Evolutionary conservation across 2,888 invertebrate genomes (phyloP), one percentile per base, ranked within the genome.

Genomic region (Cryptosula pallasiana): DNA sequence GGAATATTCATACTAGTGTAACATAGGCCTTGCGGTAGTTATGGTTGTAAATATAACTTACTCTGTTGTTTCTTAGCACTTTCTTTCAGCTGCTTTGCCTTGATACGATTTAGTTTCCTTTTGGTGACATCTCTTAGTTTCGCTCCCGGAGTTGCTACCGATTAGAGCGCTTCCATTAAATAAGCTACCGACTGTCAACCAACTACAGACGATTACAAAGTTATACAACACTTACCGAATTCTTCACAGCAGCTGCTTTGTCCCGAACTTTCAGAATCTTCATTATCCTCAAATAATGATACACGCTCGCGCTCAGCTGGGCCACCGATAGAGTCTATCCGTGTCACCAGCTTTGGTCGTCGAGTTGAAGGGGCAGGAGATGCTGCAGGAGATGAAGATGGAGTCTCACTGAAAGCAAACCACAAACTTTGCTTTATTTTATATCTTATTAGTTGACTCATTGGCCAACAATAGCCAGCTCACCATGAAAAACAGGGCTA

Each of bases 71-170:
- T 63, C 32, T 29, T 25, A 13, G 32, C 27, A 3, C 13, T 63
- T 25, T 55, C n/a, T 25, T 55, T 55, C 32, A 63, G 32, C 27
- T 13, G 20, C 3, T 63, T 63, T 32, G 13, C 13, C n/a, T 63
- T 63, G 3, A 29, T 2, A 5, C 32, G 27, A 34, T 63, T 63
- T 34, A 63, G 27, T n/a, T 63, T 63, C 9, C 9, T 27, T 63
- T 63, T 63, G 9, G 63, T 63, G 3, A 63, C 32, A 63, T 63
- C 63, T 34, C 63, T 27, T 5, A 63, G 34, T 32, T 63, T 63
- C 2, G 9, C 27, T 5, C 27, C 63, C 13, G 63, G 63, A 13
- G 63, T 63, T 29, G 20, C 63, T 63, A n/a, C n/a, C n/a, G n/a
- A n/a, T n/a, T n/a, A n/a, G n/a, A n/a, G n/a, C n/a, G n/a, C n/a